phyloP scores from a whole-genome alignment of 1,140 invertebrate genomes.

The Halesus radiatus region DNA sequence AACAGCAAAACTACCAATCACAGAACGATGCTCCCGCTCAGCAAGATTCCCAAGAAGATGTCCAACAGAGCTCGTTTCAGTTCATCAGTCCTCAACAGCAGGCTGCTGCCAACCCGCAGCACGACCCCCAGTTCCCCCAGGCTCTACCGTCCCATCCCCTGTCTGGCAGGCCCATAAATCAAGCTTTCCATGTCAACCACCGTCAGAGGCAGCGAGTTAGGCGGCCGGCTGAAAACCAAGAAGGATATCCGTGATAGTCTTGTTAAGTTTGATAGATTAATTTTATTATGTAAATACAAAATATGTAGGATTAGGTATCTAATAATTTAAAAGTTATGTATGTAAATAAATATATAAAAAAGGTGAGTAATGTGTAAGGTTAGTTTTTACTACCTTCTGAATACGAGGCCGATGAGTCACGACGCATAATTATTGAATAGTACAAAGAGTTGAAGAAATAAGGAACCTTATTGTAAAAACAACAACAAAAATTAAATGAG shows the following conservation, averaged over 20 bases:
- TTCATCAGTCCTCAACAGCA: constrained; percentile 35
- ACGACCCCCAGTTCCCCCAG: constrained; percentile 61
- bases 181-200: constrained; percentile 62
- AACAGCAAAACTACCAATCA: neutral
- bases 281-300: neutral
- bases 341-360: neutral
- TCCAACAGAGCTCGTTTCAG: constrained; percentile 21
- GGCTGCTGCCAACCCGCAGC: constrained; percentile 45
- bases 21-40: neutral
- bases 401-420: neutral
- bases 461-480: neutral
- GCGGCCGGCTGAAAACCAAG: constrained; percentile 62
- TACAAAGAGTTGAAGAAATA: neutral
- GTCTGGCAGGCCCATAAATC: constrained; percentile 44
- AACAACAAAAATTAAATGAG: neutral
- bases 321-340: neutral
- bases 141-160: constrained; percentile 52
- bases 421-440: neutral
- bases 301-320: neutral
- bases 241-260: neutral
- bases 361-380: neutral
- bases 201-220: constrained; percentile 64
- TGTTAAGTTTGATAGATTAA: neutral
- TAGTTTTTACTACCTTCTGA: neutral
- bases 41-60: constrained; percentile 27